Conservation (phyloP, 35 echinoderm and acorn worm species). For the Anneissia japonica region DNA sequence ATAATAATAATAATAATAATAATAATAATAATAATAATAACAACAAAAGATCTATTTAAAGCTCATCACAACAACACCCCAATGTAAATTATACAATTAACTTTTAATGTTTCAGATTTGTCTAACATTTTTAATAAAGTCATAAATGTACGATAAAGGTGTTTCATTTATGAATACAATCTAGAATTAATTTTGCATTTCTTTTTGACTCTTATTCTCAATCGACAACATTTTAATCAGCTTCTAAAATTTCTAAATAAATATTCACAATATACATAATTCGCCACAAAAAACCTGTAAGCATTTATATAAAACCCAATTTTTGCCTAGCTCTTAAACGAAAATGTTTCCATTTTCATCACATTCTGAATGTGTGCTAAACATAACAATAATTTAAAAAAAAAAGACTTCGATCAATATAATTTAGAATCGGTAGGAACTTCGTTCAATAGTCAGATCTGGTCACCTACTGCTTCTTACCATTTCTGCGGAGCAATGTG, state of each 20-base stretch:
- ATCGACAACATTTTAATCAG: no score
- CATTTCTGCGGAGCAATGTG: constrained; percentile 96
- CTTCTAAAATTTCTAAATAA: not conserved
- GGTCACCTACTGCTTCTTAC: not conserved
- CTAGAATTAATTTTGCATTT: no score
- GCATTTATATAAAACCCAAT: not conserved
- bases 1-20: no score
- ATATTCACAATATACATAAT: not conserved
- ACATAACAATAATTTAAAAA: not conserved
- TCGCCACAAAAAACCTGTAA: not conserved
- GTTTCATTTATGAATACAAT: not conserved
- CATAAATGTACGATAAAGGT: not conserved
- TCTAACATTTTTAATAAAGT: no score
- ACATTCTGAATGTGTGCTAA: not conserved
- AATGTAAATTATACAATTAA: no score
- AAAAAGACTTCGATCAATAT: not conserved
- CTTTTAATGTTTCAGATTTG: no score
- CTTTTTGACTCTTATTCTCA: not conserved
- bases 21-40: no score
- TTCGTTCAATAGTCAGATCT: not conserved
- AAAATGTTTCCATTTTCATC: not conserved
- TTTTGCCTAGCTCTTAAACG: not conserved
- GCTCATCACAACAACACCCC: no score
- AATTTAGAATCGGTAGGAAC: not conserved
- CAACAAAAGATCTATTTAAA: no score